Conservation (phyloP, 2,888 invertebrate genomes). For the Chymomyza procnemis region DNA sequence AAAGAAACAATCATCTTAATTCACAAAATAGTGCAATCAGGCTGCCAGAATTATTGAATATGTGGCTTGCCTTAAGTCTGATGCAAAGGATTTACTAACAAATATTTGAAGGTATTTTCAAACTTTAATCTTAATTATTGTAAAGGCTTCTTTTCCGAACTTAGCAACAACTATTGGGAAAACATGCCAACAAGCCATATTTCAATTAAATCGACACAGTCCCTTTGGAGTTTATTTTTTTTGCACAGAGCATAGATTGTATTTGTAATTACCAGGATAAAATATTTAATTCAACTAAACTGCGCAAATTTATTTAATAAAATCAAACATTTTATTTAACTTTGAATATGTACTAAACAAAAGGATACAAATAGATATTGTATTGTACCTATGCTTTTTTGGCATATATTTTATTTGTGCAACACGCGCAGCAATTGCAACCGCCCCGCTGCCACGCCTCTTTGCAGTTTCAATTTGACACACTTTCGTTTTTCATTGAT, state of each 20-base stretch:
- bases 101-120: no score
- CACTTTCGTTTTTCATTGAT: constrained; percentile 12
- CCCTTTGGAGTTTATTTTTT: no score
- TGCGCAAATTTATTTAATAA: not conserved
- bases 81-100: no score
- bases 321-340: not conserved
- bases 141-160: no score
- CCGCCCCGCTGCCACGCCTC: constrained; percentile 3
- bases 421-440: not conserved
- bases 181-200: no score
- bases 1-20: no score
- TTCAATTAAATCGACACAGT: no score
- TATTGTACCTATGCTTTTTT: not conserved
- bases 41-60: no score
- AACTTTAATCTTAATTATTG: no score
- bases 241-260: not conserved
- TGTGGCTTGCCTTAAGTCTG: no score
- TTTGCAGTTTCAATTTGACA: constrained; percentile 12
- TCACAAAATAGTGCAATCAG: no score
- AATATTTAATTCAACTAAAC: not conserved
- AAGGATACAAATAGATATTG: not conserved
- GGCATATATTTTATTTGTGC: not conserved
- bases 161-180: no score
- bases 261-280: not conserved
- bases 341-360: not conserved